phyloP scores from a whole-genome alignment of 1,140 invertebrate species.

The Drosophila paulistorum region DNA sequence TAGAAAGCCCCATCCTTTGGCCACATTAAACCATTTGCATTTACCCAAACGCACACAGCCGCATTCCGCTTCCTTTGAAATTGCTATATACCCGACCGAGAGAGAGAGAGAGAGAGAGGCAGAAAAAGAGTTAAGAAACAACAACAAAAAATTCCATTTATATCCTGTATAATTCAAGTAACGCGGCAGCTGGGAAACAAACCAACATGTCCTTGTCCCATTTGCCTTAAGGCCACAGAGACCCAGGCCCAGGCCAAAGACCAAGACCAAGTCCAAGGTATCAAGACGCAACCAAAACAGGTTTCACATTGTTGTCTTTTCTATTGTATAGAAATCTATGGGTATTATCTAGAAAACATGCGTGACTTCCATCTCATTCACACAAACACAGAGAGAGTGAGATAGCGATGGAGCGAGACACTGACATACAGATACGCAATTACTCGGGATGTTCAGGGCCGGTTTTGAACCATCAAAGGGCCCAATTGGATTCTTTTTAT shows the following conservation, averaged over 20 bases:
- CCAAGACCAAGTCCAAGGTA: constrained; percentile 47
- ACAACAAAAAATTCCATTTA: constrained; percentile 39
- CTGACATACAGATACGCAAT: constrained; percentile 17
- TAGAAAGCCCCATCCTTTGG: constrained; percentile 96
- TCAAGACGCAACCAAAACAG: constrained; percentile 58
- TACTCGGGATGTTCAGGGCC: not conserved
- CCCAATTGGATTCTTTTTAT: not conserved
- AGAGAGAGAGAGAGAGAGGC: not conserved
- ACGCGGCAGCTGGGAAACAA: constrained; percentile 61
- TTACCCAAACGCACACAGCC: constrained; percentile 87
- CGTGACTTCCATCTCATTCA: constrained; percentile 57
- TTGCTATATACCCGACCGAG: constrained; percentile 14
- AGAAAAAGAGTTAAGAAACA: not conserved
- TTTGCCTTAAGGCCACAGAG: constrained; percentile 48
- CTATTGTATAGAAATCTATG: constrained; percentile 35
- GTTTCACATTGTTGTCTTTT: constrained; percentile 61
- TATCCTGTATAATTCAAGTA: constrained; percentile 75
- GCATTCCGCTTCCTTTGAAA: constrained; percentile 59
- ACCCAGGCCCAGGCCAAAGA: too few species aligned
- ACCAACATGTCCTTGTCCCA: constrained; percentile 67
- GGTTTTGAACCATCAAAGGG: not conserved
- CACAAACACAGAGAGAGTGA: constrained; percentile 19
- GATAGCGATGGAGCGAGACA: not conserved
- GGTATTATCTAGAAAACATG: constrained; percentile 54
- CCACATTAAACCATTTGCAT: constrained; percentile 97